These are phyloP conservation scores for Drosophila paranaensis DNA, from an alignment of 2,888 invertebrate species.

Conservation along the genomic window DNA sequence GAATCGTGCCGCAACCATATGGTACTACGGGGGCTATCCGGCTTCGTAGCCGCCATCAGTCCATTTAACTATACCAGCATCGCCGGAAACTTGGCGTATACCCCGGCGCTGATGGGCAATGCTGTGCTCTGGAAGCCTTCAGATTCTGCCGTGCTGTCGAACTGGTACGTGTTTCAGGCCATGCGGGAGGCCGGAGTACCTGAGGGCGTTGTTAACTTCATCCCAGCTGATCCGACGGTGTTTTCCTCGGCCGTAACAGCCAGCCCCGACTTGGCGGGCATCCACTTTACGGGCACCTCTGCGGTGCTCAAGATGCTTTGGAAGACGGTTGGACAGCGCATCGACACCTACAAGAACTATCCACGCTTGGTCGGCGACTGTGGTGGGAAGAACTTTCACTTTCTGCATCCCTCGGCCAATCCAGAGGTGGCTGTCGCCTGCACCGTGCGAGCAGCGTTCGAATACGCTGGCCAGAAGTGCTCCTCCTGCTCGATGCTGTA, in stretches of 20 bases:
- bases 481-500: constrained; percentile 98
- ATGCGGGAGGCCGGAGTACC: constrained; percentile 98
- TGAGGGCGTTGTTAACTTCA: constrained; percentile 97
- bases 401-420: constrained; percentile 96
- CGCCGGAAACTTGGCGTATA: constrained; percentile 96
- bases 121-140: constrained; percentile 98
- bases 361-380: constrained; percentile 97
- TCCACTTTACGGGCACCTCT: constrained; percentile 99
- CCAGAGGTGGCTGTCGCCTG: constrained; percentile 90
- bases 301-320: constrained; percentile 96
- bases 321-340: constrained; percentile 94
- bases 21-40: constrained; percentile 95
- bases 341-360: constrained; percentile 92
- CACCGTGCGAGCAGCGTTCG: constrained; percentile 96
- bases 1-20: constrained; percentile 91
- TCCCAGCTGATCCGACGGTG: constrained; percentile 96
- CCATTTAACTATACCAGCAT: constrained; percentile 99
- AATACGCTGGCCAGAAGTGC: constrained; percentile 98
- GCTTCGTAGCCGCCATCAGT: constrained; percentile 98
- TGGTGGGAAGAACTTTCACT: constrained; percentile 99
- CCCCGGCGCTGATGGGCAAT: constrained; percentile 96
- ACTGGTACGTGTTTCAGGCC: constrained; percentile 95
- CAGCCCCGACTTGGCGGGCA: constrained; percentile 93
- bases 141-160: constrained; percentile 97
- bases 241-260: constrained; percentile 95